Conservation (phyloP, 2,888 invertebrate species). For the Leucophora obtusa region DNA sequence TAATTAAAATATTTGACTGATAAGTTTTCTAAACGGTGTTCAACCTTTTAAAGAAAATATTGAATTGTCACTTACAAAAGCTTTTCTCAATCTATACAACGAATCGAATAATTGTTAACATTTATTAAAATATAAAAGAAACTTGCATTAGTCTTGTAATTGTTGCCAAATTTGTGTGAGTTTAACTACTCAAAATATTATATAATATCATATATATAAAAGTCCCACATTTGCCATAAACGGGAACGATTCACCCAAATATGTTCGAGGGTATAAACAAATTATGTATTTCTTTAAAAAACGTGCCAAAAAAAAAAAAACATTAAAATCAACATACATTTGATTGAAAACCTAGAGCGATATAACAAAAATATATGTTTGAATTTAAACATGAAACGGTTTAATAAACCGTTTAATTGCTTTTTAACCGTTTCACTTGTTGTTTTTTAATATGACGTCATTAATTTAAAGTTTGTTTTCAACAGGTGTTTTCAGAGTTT, state of each 20-base stretch:
- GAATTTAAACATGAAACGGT: conserved; percentile 8
- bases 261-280: conserved; percentile 24
- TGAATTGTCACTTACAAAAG: conserved; percentile 23
- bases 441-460: conserved; percentile 41
- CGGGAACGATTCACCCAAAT: conserved; percentile 55
- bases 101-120: neutral
- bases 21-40: conserved; percentile 35
- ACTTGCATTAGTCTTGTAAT: conserved; percentile 3
- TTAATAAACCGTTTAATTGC: conserved; percentile 4
- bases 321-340: neutral
- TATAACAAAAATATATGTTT: conserved; percentile 14
- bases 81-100: neutral
- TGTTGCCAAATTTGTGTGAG: conserved; percentile 36
- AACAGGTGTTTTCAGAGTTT: conserved; percentile 18
- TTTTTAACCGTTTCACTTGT: conserved; percentile 32
- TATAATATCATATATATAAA: conserved; percentile 44
- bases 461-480: conserved; percentile 17
- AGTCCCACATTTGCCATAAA: conserved; percentile 48
- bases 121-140: neutral
- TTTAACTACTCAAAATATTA: conserved; percentile 36
- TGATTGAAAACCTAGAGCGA: neutral
- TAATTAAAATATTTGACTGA: conserved; percentile 57
- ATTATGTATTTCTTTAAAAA: conserved; percentile 68
- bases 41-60: conserved; percentile 58
- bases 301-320: conserved; percentile 70